Evolutionary conservation across 1,140 invertebrate species (phyloP).

Genomic region (Microplitis demolitor): DNA sequence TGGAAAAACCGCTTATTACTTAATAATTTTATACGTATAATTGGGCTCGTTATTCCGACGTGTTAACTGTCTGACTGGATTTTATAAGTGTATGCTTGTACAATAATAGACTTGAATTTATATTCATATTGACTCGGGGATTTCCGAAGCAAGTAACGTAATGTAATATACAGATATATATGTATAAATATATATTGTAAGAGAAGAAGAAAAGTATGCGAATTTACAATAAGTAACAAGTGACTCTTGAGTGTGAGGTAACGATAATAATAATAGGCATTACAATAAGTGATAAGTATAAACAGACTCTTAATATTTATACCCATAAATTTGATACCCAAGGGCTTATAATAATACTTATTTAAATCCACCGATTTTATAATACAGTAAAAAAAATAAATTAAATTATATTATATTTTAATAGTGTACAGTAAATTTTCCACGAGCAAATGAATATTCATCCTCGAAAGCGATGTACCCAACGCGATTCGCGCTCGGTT

Average conservation of each 20-base stretch:
- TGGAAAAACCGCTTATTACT: not conserved
- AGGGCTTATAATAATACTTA: too few species aligned
- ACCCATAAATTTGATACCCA: too few species aligned
- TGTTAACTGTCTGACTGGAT: not conserved
- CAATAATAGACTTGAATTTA: not conserved
- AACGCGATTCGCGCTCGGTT: slow-evolving; percentile 3
- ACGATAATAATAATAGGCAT: slow-evolving; percentile 10
- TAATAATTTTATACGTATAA: not conserved
- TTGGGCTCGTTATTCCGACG: not conserved
- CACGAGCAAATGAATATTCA: slow-evolving; percentile 7
- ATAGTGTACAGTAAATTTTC: not conserved
- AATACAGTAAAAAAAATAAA: too few species aligned
- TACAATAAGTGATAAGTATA: not conserved
- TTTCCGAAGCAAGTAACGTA: slow-evolving; percentile 1
- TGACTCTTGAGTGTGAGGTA: not conserved
- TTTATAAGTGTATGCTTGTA: not conserved
- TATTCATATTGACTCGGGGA: slow-evolving; percentile 12
- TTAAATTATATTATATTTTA: too few species aligned
- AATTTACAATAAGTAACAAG: not conserved
- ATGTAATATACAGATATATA: too few species aligned
- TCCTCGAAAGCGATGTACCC: not conserved
- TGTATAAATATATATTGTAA: not conserved
- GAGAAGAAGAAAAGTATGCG: not conserved
- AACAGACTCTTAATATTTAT: not conserved
- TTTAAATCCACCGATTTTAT: not conserved